A percentile compares a stretch with the other conserved stretches of the same genome.
These are phyloP conservation scores for Sander vitreus DNA, from an alignment of 2,113 vertebrate genomes.

Conservation along the genomic window DNA sequence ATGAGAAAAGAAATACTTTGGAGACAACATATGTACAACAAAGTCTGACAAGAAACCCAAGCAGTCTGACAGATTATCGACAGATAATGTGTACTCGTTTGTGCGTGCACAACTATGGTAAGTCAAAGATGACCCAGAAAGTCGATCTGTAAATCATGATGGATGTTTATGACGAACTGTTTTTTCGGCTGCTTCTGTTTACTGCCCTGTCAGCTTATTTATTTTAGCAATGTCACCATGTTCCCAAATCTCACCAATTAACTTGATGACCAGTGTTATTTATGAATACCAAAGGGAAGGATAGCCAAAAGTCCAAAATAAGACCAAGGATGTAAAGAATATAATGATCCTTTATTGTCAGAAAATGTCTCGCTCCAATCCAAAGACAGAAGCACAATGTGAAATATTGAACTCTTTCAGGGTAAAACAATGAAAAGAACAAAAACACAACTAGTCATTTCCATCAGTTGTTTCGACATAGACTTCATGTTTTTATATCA, in stretches of 20 bases:
- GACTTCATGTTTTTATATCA: neutral
- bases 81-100: too few relatives aligned
- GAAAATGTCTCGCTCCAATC: neutral
- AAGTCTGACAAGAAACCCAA: neutral
- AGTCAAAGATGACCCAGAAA: neutral
- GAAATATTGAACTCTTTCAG: neutral
- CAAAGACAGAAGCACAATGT: neutral
- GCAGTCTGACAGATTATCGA: neutral
- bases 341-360: neutral
- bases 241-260: neutral
- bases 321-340: neutral
- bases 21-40: too few relatives aligned
- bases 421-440: neutral
- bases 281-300: neutral
- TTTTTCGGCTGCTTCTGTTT: too few relatives aligned
- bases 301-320: neutral
- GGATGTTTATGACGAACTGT: neutral
- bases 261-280: neutral
- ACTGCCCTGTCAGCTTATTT: too few relatives aligned
- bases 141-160: neutral
- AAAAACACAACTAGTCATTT: neutral
- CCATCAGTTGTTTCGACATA: neutral
- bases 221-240: too few relatives aligned
- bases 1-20: too few relatives aligned
- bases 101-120: neutral